These are phyloP conservation scores for Sarcophaga variegata DNA, from an alignment of 2,888 invertebrate genomes.

Conservation along the genomic window DNA sequence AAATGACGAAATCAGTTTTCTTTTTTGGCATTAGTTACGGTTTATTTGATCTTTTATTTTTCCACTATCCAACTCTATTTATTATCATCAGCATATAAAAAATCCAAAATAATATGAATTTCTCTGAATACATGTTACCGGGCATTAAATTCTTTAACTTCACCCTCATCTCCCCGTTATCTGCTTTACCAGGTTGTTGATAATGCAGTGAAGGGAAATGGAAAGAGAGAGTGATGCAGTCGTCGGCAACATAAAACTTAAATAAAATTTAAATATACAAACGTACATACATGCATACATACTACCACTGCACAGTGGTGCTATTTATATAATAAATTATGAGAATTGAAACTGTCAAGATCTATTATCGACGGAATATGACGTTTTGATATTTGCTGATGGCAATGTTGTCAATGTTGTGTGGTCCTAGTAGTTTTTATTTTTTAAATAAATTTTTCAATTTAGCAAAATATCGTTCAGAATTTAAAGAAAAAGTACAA, in stretches of 20 bases:
- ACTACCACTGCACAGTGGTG: not conserved
- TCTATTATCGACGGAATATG: no score
- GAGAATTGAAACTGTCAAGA: no score
- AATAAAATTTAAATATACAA: slow-evolving; percentile 41
- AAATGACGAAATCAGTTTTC: slow-evolving; percentile 21
- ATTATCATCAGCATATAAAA: slow-evolving; percentile 51
- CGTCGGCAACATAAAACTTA: slow-evolving; percentile 30
- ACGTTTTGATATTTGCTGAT: no score
- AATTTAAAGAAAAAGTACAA: no score
- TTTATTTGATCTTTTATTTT: slow-evolving; percentile 24
- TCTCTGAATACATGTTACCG: slow-evolving; percentile 23
- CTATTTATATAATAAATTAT: no score
- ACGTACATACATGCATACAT: not conserved
- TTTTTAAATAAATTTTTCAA: no score
- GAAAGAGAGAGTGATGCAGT: not conserved
- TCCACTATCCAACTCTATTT: slow-evolving; percentile 16
- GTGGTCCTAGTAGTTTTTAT: no score
- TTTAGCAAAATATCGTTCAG: no score
- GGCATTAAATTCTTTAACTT: not conserved
- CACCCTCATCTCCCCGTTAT: not conserved
- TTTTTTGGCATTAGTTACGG: slow-evolving; percentile 54
- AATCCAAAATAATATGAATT: not conserved
- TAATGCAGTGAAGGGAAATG: not conserved
- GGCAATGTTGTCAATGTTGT: no score
- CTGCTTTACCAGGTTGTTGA: not conserved